Percentiles rank a stretch among this genome's conserved stretches.
phyloP scores from a whole-genome alignment of 2,797 vertebrate species.

The Neostethus bicornis region DNA sequence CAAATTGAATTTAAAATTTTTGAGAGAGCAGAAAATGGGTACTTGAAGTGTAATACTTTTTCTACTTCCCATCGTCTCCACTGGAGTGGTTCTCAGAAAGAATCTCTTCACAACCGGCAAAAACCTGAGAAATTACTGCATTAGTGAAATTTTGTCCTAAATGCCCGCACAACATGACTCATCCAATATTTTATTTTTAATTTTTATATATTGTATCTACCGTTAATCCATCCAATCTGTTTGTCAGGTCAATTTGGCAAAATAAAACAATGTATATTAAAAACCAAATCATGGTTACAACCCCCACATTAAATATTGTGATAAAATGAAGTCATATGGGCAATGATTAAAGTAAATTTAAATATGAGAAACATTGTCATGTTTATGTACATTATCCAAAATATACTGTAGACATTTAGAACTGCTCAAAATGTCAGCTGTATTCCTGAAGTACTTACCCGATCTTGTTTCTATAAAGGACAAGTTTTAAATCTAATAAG shows the following conservation, averaged over 20 bases:
- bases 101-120: neutral
- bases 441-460: neutral
- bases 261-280: too few species aligned
- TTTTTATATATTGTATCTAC: neutral
- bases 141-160: slow-evolving; percentile 9
- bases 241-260: slow-evolving; percentile 18
- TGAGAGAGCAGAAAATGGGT: neutral
- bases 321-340: too few species aligned
- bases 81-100: slow-evolving; percentile 4
- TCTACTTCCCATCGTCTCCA: too few species aligned
- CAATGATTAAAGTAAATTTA: too few species aligned
- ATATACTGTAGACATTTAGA: too few species aligned
- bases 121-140: slow-evolving; percentile 1
- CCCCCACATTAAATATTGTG: too few species aligned
- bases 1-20: neutral
- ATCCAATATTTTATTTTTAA: neutral
- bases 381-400: too few species aligned
- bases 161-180: neutral
- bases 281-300: too few species aligned
- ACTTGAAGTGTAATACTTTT: neutral
- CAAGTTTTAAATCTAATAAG: neutral
- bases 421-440: neutral
- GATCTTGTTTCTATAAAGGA: neutral
- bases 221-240: neutral
- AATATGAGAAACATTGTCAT: too few species aligned